Base-by-base conservation (phyloP, 1,140 invertebrate species). In the Drosophila murphyi region DNA sequence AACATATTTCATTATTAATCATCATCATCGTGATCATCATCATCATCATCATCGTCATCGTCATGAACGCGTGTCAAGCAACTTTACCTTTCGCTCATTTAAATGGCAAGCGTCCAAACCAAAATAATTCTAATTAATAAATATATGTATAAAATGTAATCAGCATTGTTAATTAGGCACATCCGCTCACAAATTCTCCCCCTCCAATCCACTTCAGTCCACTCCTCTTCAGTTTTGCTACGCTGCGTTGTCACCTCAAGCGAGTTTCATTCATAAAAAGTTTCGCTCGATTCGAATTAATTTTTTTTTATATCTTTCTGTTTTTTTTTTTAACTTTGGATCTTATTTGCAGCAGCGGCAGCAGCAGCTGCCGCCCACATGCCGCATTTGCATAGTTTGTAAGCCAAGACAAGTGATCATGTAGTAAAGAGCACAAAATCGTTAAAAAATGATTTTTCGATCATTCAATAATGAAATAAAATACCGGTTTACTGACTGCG, bases 121-220 rank as follows among this genome's bases (percentile, higher is more conserved):
- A 72, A 65, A 61, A 70, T 76, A 83, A 76, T 87, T 87, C 80
- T 87, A 88, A 87, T 83, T 87, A 87, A 87, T 86, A 86, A 87
- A 67, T 57, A 72, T 67, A 52, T 74, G 76, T 74, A 87, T 77
- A 76, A 88, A 87, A 82, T 80, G 83, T 87, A 80, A 88, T 87
- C 76, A 87, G 73, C 83, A 82, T 80, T 88, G 76, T 87, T 87
- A 87, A 87, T 87, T 87, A 87, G 83, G 83, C 83, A 87, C 83
- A 87, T 87, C 83, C 83, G 83, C 80, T 83, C 67, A n/a, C n/a
- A 47, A 69, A 61, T 48, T 2, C 20, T 12, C 20, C 39, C 43
- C 62, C 41, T 62, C 47, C 10, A 67, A 20, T 20, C 50, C 62
- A 51, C 70, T 52, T 31, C 47, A 67, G 43, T 47, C 39, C 45